These are phyloP conservation scores for Dermolepida albohirtum DNA, from an alignment of 2,888 invertebrate genomes.

Conservation along the genomic window DNA sequence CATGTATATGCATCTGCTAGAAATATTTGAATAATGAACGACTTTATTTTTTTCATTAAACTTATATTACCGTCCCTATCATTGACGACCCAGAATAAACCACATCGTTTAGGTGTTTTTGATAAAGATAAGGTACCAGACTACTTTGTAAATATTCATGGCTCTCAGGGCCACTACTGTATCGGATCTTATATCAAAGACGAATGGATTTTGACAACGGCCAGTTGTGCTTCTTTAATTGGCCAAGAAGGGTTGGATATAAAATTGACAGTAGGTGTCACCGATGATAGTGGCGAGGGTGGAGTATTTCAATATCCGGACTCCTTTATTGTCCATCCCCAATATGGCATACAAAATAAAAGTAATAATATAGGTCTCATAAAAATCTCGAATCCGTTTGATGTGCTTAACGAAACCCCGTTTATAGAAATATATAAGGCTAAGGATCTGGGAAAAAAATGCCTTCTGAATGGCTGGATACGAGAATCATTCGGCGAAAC, in stretches of 20 bases:
- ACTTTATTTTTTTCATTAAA: no score
- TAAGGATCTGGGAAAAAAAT: background rate
- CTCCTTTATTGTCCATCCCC: background rate
- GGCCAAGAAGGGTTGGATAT: background rate
- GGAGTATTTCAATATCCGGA: background rate
- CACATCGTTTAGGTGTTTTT: no score
- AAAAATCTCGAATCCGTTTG: background rate
- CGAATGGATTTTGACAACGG: conserved; percentile 6
- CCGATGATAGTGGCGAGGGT: background rate
- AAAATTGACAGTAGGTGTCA: background rate
- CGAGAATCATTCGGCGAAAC: no score
- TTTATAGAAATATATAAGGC: background rate
- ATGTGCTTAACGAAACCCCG: background rate
- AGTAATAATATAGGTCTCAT: background rate
- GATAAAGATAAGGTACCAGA: no score
- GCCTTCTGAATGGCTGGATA: background rate
- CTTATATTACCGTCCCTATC: no score
- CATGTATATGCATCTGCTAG: no score
- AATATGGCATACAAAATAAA: background rate
- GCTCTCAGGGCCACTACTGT: background rate
- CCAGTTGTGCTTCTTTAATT: conserved; percentile 1
- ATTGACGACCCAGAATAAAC: no score
- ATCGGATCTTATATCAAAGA: background rate
- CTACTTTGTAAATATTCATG: background rate
- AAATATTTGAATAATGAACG: no score